phyloP scores from a whole-genome alignment of 2,797 vertebrate species.

The Crocidura indochinensis region DNA sequence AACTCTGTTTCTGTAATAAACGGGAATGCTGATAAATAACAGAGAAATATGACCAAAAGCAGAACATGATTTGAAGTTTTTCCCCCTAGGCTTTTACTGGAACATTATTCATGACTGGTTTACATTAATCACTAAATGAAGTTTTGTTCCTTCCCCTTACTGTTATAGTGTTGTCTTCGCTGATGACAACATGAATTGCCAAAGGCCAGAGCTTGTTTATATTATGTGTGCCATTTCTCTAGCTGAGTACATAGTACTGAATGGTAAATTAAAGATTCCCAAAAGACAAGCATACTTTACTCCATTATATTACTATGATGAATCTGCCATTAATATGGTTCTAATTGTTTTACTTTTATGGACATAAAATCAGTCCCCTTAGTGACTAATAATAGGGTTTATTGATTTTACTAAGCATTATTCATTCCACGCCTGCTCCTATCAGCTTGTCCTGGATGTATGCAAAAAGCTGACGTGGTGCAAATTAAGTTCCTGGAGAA shows the following conservation, averaged over 20 bases:
- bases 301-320: conserved; percentile 90
- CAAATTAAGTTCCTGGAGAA: conserved; percentile 88
- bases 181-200: conserved; percentile 85
- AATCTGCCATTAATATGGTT: conserved; percentile 90
- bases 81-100: conserved; percentile 44
- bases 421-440: conserved; percentile 89
- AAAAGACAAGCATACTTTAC: conserved; percentile 89
- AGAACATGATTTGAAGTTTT: conserved; percentile 30
- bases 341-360: conserved; percentile 91
- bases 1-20: conserved; percentile 5
- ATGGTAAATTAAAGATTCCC: conserved; percentile 90
- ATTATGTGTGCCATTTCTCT: conserved; percentile 82
- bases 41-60: conserved; percentile 39
- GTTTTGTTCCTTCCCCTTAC: conserved; percentile 62
- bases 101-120: conserved; percentile 72
- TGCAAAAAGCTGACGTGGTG: conserved; percentile 86
- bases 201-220: conserved; percentile 86
- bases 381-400: conserved; percentile 91
- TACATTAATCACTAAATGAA: conserved; percentile 69
- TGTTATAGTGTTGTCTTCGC: conserved; percentile 58
- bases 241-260: conserved; percentile 85
- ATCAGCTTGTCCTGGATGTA: conserved; percentile 87
- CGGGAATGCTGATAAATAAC: conserved; percentile 7
- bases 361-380: conserved; percentile 90
- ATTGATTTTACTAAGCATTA: conserved; percentile 91